These are phyloP conservation scores for Fulmarus glacialis DNA, from an alignment of 2,113 vertebrate genomes.

Conservation along the genomic window DNA sequence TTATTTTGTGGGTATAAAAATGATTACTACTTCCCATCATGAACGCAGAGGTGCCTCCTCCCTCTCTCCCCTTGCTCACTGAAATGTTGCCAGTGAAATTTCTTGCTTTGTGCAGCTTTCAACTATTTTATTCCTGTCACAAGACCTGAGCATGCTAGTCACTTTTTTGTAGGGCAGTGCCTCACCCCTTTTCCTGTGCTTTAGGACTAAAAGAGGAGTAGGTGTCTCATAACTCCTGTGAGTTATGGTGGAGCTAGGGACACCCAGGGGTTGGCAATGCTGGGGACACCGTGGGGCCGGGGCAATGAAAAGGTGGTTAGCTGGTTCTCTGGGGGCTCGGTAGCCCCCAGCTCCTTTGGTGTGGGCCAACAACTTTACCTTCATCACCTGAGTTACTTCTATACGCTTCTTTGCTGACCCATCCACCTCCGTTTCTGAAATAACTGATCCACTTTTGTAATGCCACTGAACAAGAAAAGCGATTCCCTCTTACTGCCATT, in stretches of 20 bases:
- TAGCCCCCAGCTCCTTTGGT: background rate
- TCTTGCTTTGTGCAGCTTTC: background rate
- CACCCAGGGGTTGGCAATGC: background rate
- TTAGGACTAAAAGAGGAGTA: background rate
- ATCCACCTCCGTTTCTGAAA: background rate
- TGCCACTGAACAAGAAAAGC: background rate
- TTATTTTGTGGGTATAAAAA: background rate
- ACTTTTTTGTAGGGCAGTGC: background rate
- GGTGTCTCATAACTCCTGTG: background rate
- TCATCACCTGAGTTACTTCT: background rate
- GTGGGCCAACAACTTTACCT: background rate
- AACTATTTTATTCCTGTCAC: background rate
- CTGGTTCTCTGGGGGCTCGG: background rate
- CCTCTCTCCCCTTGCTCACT: background rate
- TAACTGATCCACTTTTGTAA: background rate
- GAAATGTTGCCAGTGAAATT: background rate
- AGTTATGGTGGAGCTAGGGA: background rate
- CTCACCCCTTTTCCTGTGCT: background rate
- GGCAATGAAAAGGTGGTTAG: background rate
- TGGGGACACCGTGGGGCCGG: background rate
- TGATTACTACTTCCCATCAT: background rate
- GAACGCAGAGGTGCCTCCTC: background rate
- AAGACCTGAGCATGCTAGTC: background rate
- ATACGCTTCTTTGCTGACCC: background rate
- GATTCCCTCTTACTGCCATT: background rate